Evolutionary conservation across 2,113 vertebrate species (phyloP).

Genomic region (Asarcornis scutulata): DNA sequence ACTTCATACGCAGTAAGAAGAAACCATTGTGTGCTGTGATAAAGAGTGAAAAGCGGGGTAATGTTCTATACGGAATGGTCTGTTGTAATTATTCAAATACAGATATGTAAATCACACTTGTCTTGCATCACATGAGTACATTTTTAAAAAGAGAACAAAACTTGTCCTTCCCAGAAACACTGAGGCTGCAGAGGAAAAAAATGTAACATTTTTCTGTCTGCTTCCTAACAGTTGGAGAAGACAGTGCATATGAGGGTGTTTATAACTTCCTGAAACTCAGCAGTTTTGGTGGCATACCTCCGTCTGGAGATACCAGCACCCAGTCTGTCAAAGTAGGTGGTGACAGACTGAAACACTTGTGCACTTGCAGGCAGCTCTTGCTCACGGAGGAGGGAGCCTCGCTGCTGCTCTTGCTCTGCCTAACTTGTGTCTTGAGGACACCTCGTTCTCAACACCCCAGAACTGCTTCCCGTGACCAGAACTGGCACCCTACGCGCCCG

Average conservation of each 20-base stretch:
- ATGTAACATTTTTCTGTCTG: not conserved
- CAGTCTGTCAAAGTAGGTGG: slow-evolving; percentile 27
- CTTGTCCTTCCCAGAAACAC: not conserved
- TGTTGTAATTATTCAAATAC: not conserved
- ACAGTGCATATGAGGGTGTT: not conserved
- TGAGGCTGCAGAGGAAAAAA: not conserved
- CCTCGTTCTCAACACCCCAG: not conserved
- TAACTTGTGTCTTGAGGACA: not conserved
- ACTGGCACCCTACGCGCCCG: not conserved
- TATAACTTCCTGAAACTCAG: not conserved
- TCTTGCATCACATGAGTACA: not conserved
- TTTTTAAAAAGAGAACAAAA: not conserved
- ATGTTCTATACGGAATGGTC: not conserved
- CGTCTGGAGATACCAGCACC: not conserved
- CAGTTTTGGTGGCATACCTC: not conserved
- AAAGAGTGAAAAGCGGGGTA: not conserved
- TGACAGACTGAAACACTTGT: not conserved
- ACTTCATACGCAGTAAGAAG: not conserved
- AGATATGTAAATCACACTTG: not conserved
- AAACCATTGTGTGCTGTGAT: not conserved
- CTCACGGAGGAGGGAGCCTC: not conserved
- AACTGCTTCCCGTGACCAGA: not conserved
- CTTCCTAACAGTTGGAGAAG: not conserved
- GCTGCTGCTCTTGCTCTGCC: not conserved
- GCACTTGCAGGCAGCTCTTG: not conserved